phyloP scores from a whole-genome alignment of 2,888 invertebrate genomes.

The Parascotia fuliginaria region DNA sequence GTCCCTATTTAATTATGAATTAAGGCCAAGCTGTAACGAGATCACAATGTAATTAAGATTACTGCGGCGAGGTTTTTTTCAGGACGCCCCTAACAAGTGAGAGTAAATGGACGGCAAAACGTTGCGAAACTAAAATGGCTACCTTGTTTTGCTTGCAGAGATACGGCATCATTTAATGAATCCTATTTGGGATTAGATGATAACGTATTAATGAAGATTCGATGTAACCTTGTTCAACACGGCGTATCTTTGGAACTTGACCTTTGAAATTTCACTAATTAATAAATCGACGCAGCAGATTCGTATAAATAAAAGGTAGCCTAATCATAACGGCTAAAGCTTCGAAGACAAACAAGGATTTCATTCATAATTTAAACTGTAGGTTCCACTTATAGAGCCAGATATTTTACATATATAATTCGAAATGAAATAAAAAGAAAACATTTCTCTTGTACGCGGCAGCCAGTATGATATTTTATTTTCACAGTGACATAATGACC shows the following conservation, averaged over 20 bases:
- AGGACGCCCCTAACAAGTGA: constrained; percentile 66
- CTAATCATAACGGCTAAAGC: neutral
- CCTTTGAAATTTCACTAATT: neutral
- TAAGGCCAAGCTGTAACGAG: constrained; percentile 81
- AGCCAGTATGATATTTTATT: constrained; percentile 53
- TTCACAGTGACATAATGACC: constrained; percentile 68
- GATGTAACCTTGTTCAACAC: constrained; percentile 1
- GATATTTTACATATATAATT: constrained; percentile 26
- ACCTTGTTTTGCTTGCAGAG: constrained; percentile 53
- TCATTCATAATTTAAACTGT: neutral
- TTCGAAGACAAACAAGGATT: neutral
- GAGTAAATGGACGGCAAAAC: constrained; percentile 73
- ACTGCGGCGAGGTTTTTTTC: constrained; percentile 76
- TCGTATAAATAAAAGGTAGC: neutral
- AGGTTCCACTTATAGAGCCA: neutral
- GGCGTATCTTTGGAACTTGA: neutral
- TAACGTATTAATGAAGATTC: constrained; percentile 22
- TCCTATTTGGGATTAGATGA: constrained; percentile 26
- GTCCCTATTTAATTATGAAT: constrained; percentile 85
- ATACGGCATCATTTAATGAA: constrained; percentile 34
- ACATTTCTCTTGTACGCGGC: constrained; percentile 36
- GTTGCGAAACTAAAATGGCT: constrained; percentile 57
- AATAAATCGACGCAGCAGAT: neutral
- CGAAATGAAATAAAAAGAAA: constrained; percentile 32
- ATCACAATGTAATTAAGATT: constrained; percentile 85